A percentile compares a stretch with the other conserved stretches of the same genome.
phyloP scores from a whole-genome alignment of 2,888 invertebrate species.

The Sarcophaga subvicina region DNA sequence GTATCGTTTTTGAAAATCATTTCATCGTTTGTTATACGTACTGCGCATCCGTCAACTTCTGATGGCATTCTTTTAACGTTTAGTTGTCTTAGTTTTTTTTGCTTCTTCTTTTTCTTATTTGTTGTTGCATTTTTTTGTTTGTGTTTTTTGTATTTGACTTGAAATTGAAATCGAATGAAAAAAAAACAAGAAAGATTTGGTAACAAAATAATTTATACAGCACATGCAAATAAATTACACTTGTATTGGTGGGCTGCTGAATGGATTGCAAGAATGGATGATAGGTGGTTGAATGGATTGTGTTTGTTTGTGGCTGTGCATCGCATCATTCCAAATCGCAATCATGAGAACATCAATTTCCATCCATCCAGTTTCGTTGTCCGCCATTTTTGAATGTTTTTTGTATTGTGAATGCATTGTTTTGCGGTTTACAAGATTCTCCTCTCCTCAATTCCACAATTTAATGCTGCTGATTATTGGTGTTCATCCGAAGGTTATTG shows the following conservation, averaged over 20 bases:
- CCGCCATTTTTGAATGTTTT: slow-evolving; percentile 64
- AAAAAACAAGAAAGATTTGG: slow-evolving; percentile 79
- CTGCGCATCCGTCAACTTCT: slow-evolving; percentile 76
- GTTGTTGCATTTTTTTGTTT: slow-evolving; percentile 1
- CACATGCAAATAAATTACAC: slow-evolving; percentile 69
- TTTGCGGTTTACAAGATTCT: slow-evolving; percentile 66
- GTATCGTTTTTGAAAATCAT: slow-evolving; percentile 76
- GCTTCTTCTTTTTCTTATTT: too few relatives aligned
- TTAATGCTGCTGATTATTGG: slow-evolving; percentile 52
- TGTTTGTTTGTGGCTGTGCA: background rate
- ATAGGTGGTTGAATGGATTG: slow-evolving; percentile 4
- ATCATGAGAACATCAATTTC: slow-evolving; percentile 62
- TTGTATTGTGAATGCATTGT: slow-evolving; percentile 55
- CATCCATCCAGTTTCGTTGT: slow-evolving; percentile 35
- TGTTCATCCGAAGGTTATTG: slow-evolving; percentile 31
- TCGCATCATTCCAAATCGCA: slow-evolving; percentile 19
- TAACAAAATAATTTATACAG: slow-evolving; percentile 82
- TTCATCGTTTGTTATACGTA: slow-evolving; percentile 57
- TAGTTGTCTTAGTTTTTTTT: background rate
- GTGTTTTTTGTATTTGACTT: slow-evolving; percentile 78
- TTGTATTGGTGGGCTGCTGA: background rate
- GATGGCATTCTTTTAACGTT: slow-evolving; percentile 40
- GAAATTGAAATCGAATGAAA: slow-evolving; percentile 81
- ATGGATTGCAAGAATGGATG: slow-evolving; percentile 5
- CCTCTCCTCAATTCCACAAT: slow-evolving; percentile 40